Evolutionary conservation across 2,113 vertebrate genomes (phyloP).

Genomic region (Brachyistius frenatus): DNA sequence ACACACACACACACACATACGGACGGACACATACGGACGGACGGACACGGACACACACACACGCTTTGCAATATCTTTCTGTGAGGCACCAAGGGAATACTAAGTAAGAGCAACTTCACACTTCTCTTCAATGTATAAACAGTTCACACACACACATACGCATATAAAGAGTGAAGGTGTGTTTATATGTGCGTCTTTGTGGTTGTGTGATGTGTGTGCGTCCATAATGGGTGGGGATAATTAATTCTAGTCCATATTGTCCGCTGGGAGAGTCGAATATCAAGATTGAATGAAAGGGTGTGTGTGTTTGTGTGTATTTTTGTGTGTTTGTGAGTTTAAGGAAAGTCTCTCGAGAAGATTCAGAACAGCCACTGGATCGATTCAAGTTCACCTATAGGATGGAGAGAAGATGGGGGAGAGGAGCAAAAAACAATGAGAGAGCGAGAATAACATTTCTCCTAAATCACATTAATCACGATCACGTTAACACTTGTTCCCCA

Average conservation of each 20-base stretch:
- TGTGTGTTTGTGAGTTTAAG: neutral
- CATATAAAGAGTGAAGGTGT: conserved; percentile 42
- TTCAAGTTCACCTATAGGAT: conserved; percentile 56
- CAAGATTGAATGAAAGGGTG: conserved; percentile 45
- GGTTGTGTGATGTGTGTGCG: conserved; percentile 34
- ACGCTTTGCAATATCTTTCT: conserved; percentile 67
- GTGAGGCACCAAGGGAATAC: conserved; percentile 71
- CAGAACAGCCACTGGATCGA: conserved; percentile 60
- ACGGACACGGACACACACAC: conserved; percentile 45
- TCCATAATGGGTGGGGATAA: conserved; percentile 47
- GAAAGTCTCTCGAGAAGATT: conserved; percentile 51
- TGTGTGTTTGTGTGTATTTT: neutral
- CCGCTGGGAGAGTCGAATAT: conserved; percentile 58
- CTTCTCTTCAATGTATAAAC: conserved; percentile 52
- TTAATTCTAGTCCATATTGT: conserved; percentile 67
- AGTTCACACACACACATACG: conserved; percentile 14
- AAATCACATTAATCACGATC: no score
- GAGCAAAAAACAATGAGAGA: conserved; percentile 12
- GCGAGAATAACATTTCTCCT: neutral
- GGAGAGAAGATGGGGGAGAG: conserved; percentile 10
- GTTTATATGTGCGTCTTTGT: conserved; percentile 26
- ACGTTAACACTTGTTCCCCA: no score
- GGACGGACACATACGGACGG: conserved; percentile 23
- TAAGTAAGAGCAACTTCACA: conserved; percentile 68
- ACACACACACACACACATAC: conserved; percentile 32